Base-by-base conservation (phyloP, 1,140 invertebrate species). In the Drosophila sp. region DNA sequence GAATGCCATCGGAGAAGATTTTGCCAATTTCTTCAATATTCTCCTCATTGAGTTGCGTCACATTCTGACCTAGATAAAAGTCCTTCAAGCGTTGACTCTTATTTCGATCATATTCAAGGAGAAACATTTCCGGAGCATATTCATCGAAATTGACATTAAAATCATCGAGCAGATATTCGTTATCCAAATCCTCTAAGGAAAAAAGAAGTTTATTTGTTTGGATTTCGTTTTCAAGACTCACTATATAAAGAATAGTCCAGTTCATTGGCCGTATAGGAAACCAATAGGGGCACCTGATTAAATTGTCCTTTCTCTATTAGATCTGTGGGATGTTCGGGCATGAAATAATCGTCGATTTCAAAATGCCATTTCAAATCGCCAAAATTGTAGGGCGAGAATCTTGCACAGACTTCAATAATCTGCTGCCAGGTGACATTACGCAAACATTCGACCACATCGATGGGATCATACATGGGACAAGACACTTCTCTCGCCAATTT, bases 291-390 rank as follows among this genome's bases (percentile, higher is more conserved):
- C 2, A 96, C 94, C 25, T 94, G 92, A 17, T 94, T 80, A 64
- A 96, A 93, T 7, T 93, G 90, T 10, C 94, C 94, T 29, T 92
- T 66, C 27, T 80, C 76, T 1, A 96, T 92, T 0, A 94, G 77
- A 11, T 93, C 91, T 3, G 92, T 76, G 0, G 95, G 95, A 79
- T 95, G 82, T 1, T 32, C 25, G 4, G 56, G 50, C 35, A 91
- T 7, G 47, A 91, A 91, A 23, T 76, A 1, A 0, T 61, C 70
- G 63, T 90, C 90, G 11, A 91, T 69, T 63, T 90, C 85, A 32
- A 79, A 91, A 68, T 91, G 90, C 90, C 90, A 91, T 50, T 91
- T 91, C 71, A 89, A 82, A 25, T 90, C 84, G 3, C 71, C 35
- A 10, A 91, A 74, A 56, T 72, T 70, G 56, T 90, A 77, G 1